These are phyloP conservation scores for Drosophila neotestacea DNA, from an alignment of 2,888 invertebrate genomes.

Conservation along the genomic window DNA sequence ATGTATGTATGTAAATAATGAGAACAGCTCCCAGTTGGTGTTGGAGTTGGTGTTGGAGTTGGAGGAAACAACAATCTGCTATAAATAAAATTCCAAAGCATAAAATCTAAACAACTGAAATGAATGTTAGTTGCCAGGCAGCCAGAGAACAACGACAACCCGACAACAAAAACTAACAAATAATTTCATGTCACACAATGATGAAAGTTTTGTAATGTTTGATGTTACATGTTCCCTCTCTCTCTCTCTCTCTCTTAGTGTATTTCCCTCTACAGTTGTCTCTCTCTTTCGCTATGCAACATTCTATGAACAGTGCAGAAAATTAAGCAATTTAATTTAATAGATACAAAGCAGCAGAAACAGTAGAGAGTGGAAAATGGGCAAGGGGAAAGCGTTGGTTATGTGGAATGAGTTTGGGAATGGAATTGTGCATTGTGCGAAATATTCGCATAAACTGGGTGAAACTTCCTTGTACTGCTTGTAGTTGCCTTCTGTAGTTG, in stretches of 20 bases:
- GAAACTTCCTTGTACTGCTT: conserved; percentile 45
- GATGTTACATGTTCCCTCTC: conserved; percentile 45
- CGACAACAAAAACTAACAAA: conserved; percentile 52
- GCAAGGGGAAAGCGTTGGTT: not conserved
- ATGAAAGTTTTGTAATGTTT: conserved; percentile 75
- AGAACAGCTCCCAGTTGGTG: conserved; percentile 12
- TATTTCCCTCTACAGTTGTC: not conserved
- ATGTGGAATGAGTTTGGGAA: not conserved
- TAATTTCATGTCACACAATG: conserved; percentile 79
- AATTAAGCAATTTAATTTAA: conserved; percentile 80
- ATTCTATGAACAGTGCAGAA: conserved; percentile 48
- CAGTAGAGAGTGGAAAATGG: conserved; percentile 5
- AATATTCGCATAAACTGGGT: conserved; percentile 40
- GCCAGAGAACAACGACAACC: conserved; percentile 34
- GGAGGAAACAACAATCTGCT: conserved; percentile 37
- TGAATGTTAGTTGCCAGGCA: conserved; percentile 63
- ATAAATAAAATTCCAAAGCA: conserved; percentile 73
- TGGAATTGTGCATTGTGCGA: conserved; percentile 43
- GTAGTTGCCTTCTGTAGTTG: conserved; percentile 17
- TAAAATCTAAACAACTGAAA: conserved; percentile 77
- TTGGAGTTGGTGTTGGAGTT: not conserved
- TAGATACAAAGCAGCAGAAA: conserved; percentile 57
- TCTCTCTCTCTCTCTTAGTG: not conserved
- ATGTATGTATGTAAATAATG: conserved; percentile 43
- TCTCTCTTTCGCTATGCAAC: not conserved